Evolutionary conservation across 2,888 invertebrate genomes (phyloP), one percentile per base, ranked within the genome.

Genomic region (Mythimna impura): DNA sequence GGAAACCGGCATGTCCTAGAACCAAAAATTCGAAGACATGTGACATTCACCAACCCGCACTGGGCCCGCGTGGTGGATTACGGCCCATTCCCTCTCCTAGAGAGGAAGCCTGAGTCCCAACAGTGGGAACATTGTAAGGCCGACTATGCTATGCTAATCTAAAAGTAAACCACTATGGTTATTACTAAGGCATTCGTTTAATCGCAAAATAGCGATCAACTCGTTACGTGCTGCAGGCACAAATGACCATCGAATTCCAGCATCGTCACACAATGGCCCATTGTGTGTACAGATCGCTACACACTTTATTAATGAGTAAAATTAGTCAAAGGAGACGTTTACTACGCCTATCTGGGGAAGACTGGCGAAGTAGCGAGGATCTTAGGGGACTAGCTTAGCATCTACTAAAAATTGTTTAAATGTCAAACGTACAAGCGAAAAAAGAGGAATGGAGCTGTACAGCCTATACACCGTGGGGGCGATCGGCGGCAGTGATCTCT

Each of bases 191-290:
- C 20, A 70, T 70, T 52, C 52, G n/a, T 65, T 79, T 82, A 65
- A 70, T 80, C 82, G 36, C 65, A 12, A 70, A 82, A 67, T 71
- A 50, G 66, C 64, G 66, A 80, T 79, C 82, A 63, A 60, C 73
- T 22, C 67, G 76, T 72, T 67, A 72, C 82, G 66, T 78, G 57
- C 64, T 66, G 25, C 58, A 65, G 47, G 64, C 70, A 75, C 66
- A 82, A 82, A 82, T 71, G 73, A 79, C 80, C 80, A 73, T 67
- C 66, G 34, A 82, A 82, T 79, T 61, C 80, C 66, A 74, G 40
- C 63, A 70, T 10, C 73, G 25, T 80, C 70, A 73, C 57, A 80
- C 80, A 81, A 81, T 81, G 71, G 82, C 36, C 78, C 43, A 76
- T 75, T 82, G 82, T 79, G 78, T 80, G 66, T 47, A 52, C 12